Conservation (phyloP, 2,888 invertebrate species). For the Melanostoma mellinum region DNA sequence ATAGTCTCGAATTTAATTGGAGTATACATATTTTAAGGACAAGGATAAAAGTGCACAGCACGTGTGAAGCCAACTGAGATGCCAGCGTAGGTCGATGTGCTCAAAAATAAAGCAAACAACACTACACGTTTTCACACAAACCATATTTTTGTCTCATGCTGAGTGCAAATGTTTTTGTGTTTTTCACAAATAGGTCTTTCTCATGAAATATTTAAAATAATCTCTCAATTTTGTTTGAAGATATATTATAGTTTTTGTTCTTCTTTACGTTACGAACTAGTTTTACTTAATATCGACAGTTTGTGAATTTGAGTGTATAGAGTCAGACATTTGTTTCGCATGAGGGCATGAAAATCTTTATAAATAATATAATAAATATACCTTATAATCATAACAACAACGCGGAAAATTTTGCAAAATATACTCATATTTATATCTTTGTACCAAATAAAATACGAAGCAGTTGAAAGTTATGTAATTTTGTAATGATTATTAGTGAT, state of each 20-base stretch:
- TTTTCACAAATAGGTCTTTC: constrained; percentile 33
- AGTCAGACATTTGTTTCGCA: background rate
- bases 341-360: too few relatives aligned
- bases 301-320: constrained; percentile 11
- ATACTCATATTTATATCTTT: constrained; percentile 6
- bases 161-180: constrained; percentile 41
- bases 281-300: constrained; percentile 31
- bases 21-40: constrained; percentile 10
- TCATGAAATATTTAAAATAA: constrained; percentile 44
- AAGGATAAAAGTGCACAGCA: background rate
- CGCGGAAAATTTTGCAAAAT: background rate
- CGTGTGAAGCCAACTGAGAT: background rate
- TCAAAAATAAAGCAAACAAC: constrained; percentile 14
- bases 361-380: too few relatives aligned
- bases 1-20: background rate
- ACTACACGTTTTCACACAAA: constrained; percentile 1
- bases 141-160: constrained; percentile 35
- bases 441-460: background rate
- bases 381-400: too few relatives aligned
- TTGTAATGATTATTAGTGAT: background rate
- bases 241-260: constrained; percentile 15
- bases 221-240: constrained; percentile 11
- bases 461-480: constrained; percentile 56
- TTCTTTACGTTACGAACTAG: background rate
- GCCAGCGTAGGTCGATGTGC: background rate